These are phyloP conservation scores for Liparis tanakae DNA, from an alignment of 2,797 vertebrate species.

Conservation along the genomic window DNA sequence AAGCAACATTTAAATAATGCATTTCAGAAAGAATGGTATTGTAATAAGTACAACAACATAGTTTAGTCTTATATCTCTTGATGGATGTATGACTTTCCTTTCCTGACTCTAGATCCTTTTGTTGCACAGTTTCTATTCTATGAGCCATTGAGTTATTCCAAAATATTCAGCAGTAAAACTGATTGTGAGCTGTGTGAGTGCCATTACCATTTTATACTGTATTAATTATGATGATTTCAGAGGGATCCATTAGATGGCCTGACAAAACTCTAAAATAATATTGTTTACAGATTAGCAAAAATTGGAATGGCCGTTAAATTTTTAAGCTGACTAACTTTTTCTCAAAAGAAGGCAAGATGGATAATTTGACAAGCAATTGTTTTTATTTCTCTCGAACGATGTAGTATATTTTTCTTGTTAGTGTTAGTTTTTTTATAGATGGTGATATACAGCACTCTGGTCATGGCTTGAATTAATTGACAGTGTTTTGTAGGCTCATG, in stretches of 20 bases:
- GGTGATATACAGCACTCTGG: not conserved
- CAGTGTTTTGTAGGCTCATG: not conserved
- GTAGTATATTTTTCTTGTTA: not conserved
- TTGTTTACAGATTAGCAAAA: not conserved
- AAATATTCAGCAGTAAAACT: not conserved
- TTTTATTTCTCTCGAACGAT: not conserved
- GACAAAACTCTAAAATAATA: not conserved
- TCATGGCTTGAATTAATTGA: not conserved
- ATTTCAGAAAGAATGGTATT: not conserved
- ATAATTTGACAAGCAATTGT: slow-evolving; percentile 3
- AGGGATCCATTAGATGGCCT: not conserved
- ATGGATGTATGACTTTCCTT: not conserved
- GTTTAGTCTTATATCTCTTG: not conserved
- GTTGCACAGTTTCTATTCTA: not conserved
- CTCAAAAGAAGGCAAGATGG: not conserved
- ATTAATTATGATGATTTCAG: not conserved
- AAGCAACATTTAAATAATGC: not conserved
- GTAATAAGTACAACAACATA: not conserved
- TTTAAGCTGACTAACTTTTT: not conserved
- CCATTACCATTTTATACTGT: not conserved
- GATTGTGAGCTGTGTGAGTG: not conserved
- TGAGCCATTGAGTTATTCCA: not conserved
- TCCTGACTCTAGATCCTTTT: not conserved
- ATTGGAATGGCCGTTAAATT: not conserved
- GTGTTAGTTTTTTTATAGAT: not conserved